Evolutionary conservation across 2,113 vertebrate species (phyloP).

Genomic region (Spermophilus dauricus): DNA sequence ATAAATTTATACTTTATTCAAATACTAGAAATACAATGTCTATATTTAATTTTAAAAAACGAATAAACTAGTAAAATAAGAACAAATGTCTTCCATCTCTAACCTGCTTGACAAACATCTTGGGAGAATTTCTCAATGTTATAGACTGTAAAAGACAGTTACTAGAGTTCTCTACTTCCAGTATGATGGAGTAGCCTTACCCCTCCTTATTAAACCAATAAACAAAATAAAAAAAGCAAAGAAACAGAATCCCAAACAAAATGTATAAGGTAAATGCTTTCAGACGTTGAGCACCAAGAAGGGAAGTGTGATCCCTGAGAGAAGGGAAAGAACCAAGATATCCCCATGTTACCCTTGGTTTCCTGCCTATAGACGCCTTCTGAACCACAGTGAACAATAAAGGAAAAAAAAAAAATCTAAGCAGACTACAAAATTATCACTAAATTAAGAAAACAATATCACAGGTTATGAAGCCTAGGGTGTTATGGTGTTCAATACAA

Average conservation of each 20-base stretch:
- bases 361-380: background rate
- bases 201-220: background rate
- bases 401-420: background rate
- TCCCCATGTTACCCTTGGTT: background rate
- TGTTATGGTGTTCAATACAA: background rate
- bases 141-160: background rate
- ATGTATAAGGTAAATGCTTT: background rate
- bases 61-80: background rate
- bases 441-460: background rate
- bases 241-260: background rate
- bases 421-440: too few species aligned
- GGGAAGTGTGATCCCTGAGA: background rate
- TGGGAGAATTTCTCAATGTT: conserved; percentile 28
- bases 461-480: background rate
- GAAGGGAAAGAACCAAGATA: background rate
- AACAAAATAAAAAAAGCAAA: background rate
- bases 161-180: background rate
- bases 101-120: background rate
- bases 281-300: background rate
- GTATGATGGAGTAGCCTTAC: background rate
- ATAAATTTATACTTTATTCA: background rate
- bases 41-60: background rate
- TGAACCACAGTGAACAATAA: background rate
- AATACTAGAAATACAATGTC: conserved; percentile 4
- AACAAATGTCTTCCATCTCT: background rate